These are phyloP conservation scores for Hipposideros larvatus DNA, from an alignment of 2,797 vertebrate species.

Conservation along the genomic window DNA sequence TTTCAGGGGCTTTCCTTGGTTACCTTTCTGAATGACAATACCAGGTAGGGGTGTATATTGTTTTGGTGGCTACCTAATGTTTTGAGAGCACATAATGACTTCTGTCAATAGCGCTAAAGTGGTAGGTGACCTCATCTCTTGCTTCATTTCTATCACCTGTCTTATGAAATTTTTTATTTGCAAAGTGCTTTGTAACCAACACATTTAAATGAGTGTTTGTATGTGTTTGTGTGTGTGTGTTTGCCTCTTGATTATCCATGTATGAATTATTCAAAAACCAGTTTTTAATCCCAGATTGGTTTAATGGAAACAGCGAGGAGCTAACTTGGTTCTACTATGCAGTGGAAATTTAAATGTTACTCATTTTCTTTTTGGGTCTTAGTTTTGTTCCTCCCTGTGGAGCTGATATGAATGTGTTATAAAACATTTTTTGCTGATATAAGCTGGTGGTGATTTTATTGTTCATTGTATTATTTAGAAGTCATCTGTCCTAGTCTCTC, in stretches of 20 bases:
- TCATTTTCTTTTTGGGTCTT: constrained; percentile 7
- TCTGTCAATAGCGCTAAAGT: not conserved
- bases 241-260: constrained; percentile 1
- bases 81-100: not conserved
- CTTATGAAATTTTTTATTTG: constrained; percentile 55
- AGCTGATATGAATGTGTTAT: constrained; percentile 13
- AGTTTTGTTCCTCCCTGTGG: constrained; percentile 42
- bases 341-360: constrained; percentile 34
- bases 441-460: constrained; percentile 31
- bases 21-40: not conserved
- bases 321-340: not conserved
- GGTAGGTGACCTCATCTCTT: constrained; percentile 43
- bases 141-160: constrained; percentile 11
- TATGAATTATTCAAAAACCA: not conserved
- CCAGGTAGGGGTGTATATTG: not conserved
- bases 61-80: not conserved
- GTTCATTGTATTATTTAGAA: constrained; percentile 14
- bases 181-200: constrained; percentile 36
- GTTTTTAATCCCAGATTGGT: not conserved
- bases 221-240: not conserved
- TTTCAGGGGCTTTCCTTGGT: constrained; percentile 23
- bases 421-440: constrained; percentile 7
- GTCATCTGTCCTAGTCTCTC: not conserved
- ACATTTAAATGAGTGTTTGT: not conserved
- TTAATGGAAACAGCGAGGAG: not conserved